Conservation (phyloP, 2,797 vertebrate species). For the Coccyzus lansbergi region DNA sequence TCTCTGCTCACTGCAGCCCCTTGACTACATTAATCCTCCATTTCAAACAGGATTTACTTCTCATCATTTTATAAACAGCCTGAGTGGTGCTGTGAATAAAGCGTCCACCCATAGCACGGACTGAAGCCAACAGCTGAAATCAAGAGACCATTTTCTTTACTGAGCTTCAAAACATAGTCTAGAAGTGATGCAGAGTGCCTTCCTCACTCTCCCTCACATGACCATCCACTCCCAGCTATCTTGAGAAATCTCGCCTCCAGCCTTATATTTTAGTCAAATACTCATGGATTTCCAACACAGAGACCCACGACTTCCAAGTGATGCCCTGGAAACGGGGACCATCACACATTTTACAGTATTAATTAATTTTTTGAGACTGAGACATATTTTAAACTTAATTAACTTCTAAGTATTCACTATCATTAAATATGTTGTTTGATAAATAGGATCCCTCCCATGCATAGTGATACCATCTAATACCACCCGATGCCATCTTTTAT, state of each 20-base stretch:
- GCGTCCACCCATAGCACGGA: background rate
- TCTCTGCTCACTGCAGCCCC: background rate
- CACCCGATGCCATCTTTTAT: background rate
- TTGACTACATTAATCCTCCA: background rate
- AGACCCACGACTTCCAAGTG: background rate
- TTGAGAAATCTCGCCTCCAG: background rate
- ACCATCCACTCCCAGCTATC: background rate
- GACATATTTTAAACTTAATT: background rate
- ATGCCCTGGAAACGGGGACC: background rate
- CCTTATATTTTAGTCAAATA: background rate
- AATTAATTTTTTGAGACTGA: background rate
- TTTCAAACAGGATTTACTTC: slow-evolving; percentile 45
- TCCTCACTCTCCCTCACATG: background rate
- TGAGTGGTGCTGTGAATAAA: background rate
- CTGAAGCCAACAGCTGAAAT: background rate
- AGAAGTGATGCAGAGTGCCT: background rate
- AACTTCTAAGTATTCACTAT: background rate
- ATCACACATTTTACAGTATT: background rate
- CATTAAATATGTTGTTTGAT: background rate
- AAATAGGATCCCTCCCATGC: background rate
- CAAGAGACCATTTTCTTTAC: background rate
- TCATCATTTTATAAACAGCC: slow-evolving; percentile 11
- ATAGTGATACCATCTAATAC: too few relatives aligned
- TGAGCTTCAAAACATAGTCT: background rate
- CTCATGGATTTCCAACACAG: background rate